A percentile compares a stretch with the other conserved stretches of the same genome.
These are phyloP conservation scores for Cheirogaleus medius DNA, from an alignment of 2,113 vertebrate species.

Conservation along the genomic window DNA sequence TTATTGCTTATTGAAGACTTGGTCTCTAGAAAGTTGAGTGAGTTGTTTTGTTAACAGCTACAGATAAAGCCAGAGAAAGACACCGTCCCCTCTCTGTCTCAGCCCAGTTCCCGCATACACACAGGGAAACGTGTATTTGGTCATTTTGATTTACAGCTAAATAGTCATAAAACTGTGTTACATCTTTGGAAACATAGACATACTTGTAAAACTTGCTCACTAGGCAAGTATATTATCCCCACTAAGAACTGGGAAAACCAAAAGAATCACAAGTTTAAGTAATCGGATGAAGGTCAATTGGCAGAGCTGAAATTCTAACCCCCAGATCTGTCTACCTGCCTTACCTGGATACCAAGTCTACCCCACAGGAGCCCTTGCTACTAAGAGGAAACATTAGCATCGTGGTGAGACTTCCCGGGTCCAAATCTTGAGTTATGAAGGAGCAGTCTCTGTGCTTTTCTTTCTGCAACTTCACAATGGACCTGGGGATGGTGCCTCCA, in stretches of 20 bases:
- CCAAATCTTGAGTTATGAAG: background rate
- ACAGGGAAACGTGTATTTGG: background rate
- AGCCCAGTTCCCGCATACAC: background rate
- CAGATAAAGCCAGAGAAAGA: background rate
- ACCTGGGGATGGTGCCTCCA: rapidly evolving
- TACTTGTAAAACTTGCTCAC: background rate
- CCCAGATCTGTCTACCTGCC: no score
- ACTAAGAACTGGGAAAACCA: background rate
- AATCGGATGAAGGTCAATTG: background rate
- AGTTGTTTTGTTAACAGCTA: background rate
- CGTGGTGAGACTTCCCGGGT: background rate
- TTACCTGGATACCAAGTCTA: background rate
- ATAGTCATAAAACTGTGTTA: background rate
- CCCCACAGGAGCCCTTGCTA: background rate
- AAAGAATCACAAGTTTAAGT: background rate
- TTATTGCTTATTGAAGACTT: background rate
- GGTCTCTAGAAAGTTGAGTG: background rate
- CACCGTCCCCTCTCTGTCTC: background rate
- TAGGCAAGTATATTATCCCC: background rate
- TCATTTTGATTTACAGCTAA: background rate
- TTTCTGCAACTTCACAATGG: background rate
- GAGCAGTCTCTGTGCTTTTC: background rate
- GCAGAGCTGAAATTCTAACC: background rate
- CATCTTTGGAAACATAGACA: background rate
- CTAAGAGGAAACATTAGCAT: background rate